Evolutionary conservation across 2,797 vertebrate species (phyloP), one percentile per base, ranked within the genome.

Genomic region (Bovichtus variegatus): DNA sequence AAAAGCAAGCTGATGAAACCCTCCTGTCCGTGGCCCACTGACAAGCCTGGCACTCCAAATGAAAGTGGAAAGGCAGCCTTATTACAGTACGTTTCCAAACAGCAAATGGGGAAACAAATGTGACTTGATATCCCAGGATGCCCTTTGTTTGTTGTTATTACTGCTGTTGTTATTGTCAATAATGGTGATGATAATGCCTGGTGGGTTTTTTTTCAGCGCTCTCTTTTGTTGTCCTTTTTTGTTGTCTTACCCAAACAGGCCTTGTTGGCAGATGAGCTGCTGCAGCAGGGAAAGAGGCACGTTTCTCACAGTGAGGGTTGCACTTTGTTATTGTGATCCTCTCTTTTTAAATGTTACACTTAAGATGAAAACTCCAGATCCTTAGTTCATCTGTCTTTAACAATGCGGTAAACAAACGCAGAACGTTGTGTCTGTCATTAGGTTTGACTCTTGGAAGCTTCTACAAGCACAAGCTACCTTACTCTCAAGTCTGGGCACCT

Each of bases 1-100:
- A 90, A 87, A 88, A 84, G 80, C 70, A 74, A 86, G 83, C 89
- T 93, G 94, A 93, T 91, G 95, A 95, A 94, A 94, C 87, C 86
- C 71, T 89, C 86, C 89, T 84, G 86, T 93, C 90, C 85, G 21
- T 69, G 82, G 86, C 79, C 81, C 27, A 27, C 82, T 93, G 91
- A 91, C 92, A 93, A 82, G 83, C 71, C 79, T 70, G 79, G 87
- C 88, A 82, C 84, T 85, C 78, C 82, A 87, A 92, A 90, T 89
- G 85, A 91, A 89, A 94, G 86, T 89, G 85, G 89, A 93, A 89
- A 91, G 84, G 88, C 88, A 81, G 82, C 82, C 81, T 89, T 93
- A 89, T 92, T 91, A 91, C 86, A 78, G 77, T 82, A 71, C n/a
- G 74, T 88, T 91, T 87, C 87, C n/a, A 89, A 69, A 63, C 87